Base-by-base conservation (phyloP, 2,797 vertebrate species). In the Pseudopleuronectes americanus region DNA sequence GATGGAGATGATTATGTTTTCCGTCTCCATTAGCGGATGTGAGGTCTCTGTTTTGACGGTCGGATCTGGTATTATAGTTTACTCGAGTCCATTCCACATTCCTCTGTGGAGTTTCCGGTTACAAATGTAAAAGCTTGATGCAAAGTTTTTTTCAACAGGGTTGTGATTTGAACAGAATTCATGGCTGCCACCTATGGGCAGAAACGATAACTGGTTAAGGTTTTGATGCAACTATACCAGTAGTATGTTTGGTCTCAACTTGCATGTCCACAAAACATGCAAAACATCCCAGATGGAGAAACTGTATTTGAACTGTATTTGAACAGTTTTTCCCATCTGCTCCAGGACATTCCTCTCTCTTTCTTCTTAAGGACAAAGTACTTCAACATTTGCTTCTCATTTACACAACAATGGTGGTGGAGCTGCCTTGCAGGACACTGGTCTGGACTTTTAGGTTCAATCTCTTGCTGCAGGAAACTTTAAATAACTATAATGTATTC, bases 121-220 rank as follows among this genome's bases (percentile, higher is more conserved):
- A 36, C 24, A 84, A 55, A 68, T 64, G 13, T 16, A 28, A 54
- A 80, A 73, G 17, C 43, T 57, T 38, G 43, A 63, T 71, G 77
- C 36, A 64, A 71, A 64, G 68, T 80, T 74, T 68, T 68, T 57
- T 57, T 53, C 64, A 68, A 53, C 33, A 66, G 28, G 36, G 8
- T 48, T 76, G 33, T 17, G 22, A 57, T 63, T 28, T 33, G 28
- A 65, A 74, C 21, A 55, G 81, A 88, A 85, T 60, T 70, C 81
- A 77, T 79, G 82, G 61, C 86, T 89, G 90, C 93, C 92, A 90
- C 70, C 92, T 92, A 80, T 56, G 74, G 94, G 87, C 24, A 74
- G 64, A 64, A 68, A n/a, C 61, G 24, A 71, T 71, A 59, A 64
- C n/a, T 67, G 57, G 56, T 41, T 16, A 43, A 16, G 45, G 33